Evolutionary conservation across 2,113 vertebrate genomes (phyloP), one percentile per base, ranked within the genome.

Genomic region (Gadus macrocephalus): DNA sequence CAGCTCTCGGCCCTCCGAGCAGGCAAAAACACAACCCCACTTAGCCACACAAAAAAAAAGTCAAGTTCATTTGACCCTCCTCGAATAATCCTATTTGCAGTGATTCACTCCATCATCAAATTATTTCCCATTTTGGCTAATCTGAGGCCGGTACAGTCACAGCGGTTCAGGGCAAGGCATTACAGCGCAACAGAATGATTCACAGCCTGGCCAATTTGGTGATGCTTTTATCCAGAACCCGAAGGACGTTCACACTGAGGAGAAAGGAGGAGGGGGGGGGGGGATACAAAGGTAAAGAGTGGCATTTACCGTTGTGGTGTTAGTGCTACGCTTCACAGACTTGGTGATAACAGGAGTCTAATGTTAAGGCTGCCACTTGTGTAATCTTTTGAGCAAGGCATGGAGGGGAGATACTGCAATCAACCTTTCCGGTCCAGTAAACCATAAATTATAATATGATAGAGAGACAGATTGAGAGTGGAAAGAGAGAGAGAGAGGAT

Each of bases 41-140:
- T 77, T 49, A 35, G 53, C 19, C 19, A 22, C 7, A 62, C 72
- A 42, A 15, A 62, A 78, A 73, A 79, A 85, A 62, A 71, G 72
- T 66, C 1, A 67, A 62, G 64, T 78, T 80, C 58, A 71, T 69
- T 74, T 73, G 69, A 68, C 71, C 76, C 72, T 69, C 38, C 49
- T 15, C 22, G 42, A 35, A 60, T 76, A 80, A 82, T 85, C 65
- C 42, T 55, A 64, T 70, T 79, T 72, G 14, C 17, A 64, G n/a
- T 70, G 62, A 82, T 69, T 81, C 66, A 35, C 42, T 49, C 2
- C 70, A 6, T 58, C 17, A 69, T 56, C 31, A 68, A 81, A 80
- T n/a, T 3, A 71, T 64, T 31, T 74, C 22, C 58, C 20, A 27
- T 71, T 55, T 64, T 19, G 69, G 19, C 42, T 65, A 65, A 22